Evolutionary conservation across 2,797 vertebrate species (phyloP).

Genomic region (Coluber constrictor): DNA sequence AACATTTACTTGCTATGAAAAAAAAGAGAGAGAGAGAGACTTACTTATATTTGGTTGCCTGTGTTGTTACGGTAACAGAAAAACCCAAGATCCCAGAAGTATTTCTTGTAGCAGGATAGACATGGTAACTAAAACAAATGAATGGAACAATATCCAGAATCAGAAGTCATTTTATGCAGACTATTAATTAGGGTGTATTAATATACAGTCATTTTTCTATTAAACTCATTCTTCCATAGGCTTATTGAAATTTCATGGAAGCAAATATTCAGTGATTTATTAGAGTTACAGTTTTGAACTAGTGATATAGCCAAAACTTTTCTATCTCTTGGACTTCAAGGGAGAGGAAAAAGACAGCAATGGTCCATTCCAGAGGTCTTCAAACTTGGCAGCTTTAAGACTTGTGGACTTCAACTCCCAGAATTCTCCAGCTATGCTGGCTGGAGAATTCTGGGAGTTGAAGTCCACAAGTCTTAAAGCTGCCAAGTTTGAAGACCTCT

Average conservation of each 20-base stretch:
- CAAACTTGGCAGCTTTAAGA: too few relatives aligned
- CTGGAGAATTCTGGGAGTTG: too few relatives aligned
- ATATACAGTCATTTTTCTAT: not conserved
- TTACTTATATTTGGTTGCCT: slow-evolving; percentile 94
- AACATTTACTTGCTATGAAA: not conserved
- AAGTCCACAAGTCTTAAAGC: too few relatives aligned
- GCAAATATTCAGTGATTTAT: not conserved
- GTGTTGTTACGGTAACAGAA: slow-evolving; percentile 91
- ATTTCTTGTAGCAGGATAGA: slow-evolving; percentile 90
- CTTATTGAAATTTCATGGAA: not conserved
- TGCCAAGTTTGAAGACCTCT: too few relatives aligned
- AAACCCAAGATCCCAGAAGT: slow-evolving; percentile 94
- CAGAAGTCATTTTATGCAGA: slow-evolving; percentile 11
- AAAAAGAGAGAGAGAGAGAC: slow-evolving; percentile 33
- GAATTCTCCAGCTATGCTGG: too few relatives aligned
- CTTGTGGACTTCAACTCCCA: too few relatives aligned
- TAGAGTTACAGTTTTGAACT: not conserved
- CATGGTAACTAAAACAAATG: slow-evolving; percentile 79
- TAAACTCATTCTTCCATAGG: not conserved
- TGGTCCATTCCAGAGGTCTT: too few relatives aligned
- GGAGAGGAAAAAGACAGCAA: not conserved
- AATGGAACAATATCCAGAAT: slow-evolving; percentile 22
- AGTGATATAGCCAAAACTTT: not conserved
- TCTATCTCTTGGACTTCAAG: not conserved
- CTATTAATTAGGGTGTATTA: not conserved